Percentiles rank a stretch among this genome's conserved stretches.
Conservation (phyloP, 2,113 vertebrate genomes). For the Steatornis caripensis region DNA sequence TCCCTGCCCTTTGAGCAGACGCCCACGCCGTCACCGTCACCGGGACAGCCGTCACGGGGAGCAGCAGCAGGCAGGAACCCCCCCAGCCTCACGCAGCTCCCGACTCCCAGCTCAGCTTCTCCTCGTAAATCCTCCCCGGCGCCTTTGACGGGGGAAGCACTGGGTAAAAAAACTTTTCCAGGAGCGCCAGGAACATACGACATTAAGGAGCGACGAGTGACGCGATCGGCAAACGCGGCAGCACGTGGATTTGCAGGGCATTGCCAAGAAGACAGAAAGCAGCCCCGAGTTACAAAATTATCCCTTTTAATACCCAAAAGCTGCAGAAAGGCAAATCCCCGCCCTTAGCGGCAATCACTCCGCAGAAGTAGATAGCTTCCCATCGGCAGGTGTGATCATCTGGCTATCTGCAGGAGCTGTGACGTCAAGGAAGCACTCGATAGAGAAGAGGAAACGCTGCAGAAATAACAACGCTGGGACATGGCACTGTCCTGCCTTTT, state of each 20-base stretch:
- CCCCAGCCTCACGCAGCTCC: background rate
- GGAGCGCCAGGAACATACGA: background rate
- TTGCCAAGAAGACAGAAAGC: background rate
- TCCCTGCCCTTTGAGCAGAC: background rate
- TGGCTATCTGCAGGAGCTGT: background rate
- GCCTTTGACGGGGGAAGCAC: background rate
- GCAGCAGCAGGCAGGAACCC: background rate
- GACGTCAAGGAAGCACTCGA: fast-evolving
- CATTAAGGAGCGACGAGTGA: background rate
- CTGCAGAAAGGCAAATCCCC: background rate
- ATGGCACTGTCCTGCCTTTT: background rate
- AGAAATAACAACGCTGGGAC: fast-evolving
- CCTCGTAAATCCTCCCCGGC: background rate
- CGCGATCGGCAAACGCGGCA: background rate
- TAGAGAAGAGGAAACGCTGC: background rate
- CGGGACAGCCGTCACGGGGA: fast-evolving
- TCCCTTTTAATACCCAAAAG: background rate
- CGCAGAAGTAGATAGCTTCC: background rate
- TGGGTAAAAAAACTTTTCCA: background rate
- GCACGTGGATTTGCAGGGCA: background rate
- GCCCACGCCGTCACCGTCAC: background rate
- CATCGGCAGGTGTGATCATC: background rate
- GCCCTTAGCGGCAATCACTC: background rate
- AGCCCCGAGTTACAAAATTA: background rate
- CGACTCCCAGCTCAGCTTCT: background rate